Evolutionary conservation across 2,113 vertebrate species (phyloP), one percentile per base, ranked within the genome.

Genomic region (Nothobranchius furzeri): DNA sequence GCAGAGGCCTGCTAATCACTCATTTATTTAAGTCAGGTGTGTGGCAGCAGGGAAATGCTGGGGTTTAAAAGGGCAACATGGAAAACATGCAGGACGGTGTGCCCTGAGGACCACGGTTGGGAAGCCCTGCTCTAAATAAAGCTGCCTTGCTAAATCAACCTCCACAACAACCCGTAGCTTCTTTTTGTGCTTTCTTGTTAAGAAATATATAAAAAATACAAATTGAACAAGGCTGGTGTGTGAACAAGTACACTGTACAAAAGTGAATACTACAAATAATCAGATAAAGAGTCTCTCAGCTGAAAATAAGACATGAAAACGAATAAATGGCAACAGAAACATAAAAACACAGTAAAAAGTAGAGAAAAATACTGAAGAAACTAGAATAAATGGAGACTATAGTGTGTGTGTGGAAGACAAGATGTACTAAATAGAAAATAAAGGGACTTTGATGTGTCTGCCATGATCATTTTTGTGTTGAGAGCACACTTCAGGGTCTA

Each of bases 371-470:
- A 57, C 47, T 13, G 6, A 51, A 58, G 10, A 61, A 68, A 74
- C 9, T 59, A 30, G 30, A 30, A 30, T 30, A 30, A 30, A 30
- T 30, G 30, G 30, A 30, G 4, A 30, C 3, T 30, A 30, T 30
- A 30, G 24, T 59, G 53, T 58, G 68, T 78, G 83, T 83, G 73
- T 73, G 78, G 61, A 60, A 52, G 60, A 56, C 58, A 77, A 78
- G 15, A 8, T 17, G 35, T 56, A 75, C 70, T 84, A 17, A 30
- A 30, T 12, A 60, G 60, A 48, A 74, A 78, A 40, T 68, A 66
- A 78, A 45, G 47, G n/a, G 11, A 69, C 87, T 85, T 86, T 90
- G 81, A 89, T 89, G 84, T 77, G 60, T 65, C 65, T 75, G 54
- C 73, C 70, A 52, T 76, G 73, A 85, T 37, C 25, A 14, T 46